These are phyloP conservation scores for Phalera bucephala DNA, from an alignment of 2,888 invertebrate genomes.

Conservation along the genomic window DNA sequence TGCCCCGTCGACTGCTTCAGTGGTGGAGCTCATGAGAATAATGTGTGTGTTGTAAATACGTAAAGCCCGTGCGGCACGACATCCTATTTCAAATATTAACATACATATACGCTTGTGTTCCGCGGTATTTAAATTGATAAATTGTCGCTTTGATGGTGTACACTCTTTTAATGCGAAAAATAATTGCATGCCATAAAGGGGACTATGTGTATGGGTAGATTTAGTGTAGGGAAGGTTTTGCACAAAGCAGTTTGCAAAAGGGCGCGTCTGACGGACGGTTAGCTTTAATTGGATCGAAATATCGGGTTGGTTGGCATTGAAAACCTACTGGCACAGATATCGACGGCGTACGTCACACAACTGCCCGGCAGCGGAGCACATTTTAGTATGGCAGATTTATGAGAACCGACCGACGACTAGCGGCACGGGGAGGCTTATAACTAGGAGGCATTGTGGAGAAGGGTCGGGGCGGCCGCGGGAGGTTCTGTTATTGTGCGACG, in stretches of 20 bases:
- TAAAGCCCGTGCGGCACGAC: constrained; percentile 28
- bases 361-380: constrained; percentile 60
- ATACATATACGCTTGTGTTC: constrained; percentile 31
- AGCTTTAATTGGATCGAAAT: constrained; percentile 48
- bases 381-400: constrained; percentile 79
- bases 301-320: constrained; percentile 49
- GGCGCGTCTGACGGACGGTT: constrained; percentile 42
- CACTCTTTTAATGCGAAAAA: constrained; percentile 37
- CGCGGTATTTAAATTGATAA: constrained; percentile 37
- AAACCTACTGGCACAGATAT: constrained; percentile 73
- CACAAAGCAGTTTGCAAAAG: no score
- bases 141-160: constrained; percentile 35
- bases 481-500: constrained; percentile 79
- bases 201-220: constrained; percentile 36
- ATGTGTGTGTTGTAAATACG: constrained; percentile 43
- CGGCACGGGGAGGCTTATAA: constrained; percentile 57
- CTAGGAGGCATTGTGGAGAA: constrained; percentile 54
- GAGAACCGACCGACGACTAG: constrained; percentile 64
- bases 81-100: constrained; percentile 38
- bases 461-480: constrained; percentile 60
- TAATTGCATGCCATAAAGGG: constrained; percentile 41
- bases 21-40: constrained; percentile 46
- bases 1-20: constrained; percentile 43
- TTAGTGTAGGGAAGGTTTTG: no score
- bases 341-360: constrained; percentile 55